A percentile compares a stretch with the other conserved stretches of the same genome.
phyloP scores from a whole-genome alignment of 2,797 vertebrate species.

The Melanotaenia maccullochi region DNA sequence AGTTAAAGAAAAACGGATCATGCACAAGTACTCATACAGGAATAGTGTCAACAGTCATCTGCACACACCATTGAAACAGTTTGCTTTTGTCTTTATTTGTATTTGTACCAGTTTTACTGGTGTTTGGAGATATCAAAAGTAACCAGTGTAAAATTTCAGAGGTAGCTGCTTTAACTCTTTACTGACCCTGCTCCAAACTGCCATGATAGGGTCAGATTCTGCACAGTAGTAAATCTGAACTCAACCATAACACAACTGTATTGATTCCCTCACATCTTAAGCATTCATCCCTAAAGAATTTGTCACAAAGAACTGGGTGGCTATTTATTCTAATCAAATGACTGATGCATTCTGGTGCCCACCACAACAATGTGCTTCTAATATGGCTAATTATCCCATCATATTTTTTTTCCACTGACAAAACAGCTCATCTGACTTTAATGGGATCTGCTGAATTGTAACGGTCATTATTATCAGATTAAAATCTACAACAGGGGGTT shows the following conservation, averaged over 20 bases:
- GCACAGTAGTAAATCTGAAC: conserved; percentile 10
- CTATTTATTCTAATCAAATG: conserved; percentile 13
- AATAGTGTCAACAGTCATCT: conserved; percentile 7
- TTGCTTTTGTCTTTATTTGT: conserved; percentile 5
- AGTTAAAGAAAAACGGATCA: background rate
- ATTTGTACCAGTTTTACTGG: conserved; percentile 9
- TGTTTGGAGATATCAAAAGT: conserved; percentile 34
- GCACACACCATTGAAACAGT: conserved; percentile 7
- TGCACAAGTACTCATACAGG: conserved; percentile 9
- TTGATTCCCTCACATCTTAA: conserved; percentile 4
- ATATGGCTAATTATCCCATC: background rate
- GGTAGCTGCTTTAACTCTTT: conserved; percentile 1
- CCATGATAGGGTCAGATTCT: conserved; percentile 11
- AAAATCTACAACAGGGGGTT: background rate
- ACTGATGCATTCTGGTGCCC: conserved; percentile 4
- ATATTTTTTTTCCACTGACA: background rate
- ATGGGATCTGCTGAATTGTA: background rate
- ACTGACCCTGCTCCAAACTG: conserved; percentile 1
- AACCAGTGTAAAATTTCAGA: conserved; percentile 8
- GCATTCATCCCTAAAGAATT: background rate
- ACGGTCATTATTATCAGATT: background rate
- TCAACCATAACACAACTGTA: conserved; percentile 2
- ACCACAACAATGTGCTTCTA: conserved; percentile 1
- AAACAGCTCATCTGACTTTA: background rate
- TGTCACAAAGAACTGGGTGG: conserved; percentile 7